These are phyloP conservation scores for Ceriagrion tenellum DNA, from an alignment of 2,888 invertebrate genomes.

Conservation along the genomic window DNA sequence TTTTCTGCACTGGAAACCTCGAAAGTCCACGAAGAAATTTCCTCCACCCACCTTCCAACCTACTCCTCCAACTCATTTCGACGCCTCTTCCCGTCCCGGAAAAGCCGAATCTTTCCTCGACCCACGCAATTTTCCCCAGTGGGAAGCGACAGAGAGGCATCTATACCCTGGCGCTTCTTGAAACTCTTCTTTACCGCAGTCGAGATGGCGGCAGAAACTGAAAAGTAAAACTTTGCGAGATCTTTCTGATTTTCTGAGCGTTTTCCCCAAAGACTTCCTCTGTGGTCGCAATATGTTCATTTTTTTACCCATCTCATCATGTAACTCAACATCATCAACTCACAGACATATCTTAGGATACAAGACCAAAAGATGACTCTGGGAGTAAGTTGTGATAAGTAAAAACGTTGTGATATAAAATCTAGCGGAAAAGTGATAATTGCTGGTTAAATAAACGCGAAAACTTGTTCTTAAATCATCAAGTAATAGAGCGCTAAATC, in stretches of 20 bases:
- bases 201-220: neutral
- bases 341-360: too few relatives aligned
- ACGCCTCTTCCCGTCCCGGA: neutral
- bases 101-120: neutral
- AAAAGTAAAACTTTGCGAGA: neutral
- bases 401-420: too few relatives aligned
- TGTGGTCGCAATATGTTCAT: too few relatives aligned
- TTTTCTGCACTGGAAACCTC: neutral
- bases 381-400: too few relatives aligned
- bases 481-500: too few relatives aligned
- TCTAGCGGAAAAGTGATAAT: too few relatives aligned
- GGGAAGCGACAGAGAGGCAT: neutral
- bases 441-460: too few relatives aligned
- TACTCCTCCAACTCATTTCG: neutral
- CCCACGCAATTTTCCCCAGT: constrained; percentile 49
- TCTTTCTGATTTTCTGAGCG: neutral
- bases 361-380: too few relatives aligned
- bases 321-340: too few relatives aligned
- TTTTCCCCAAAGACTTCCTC: too few relatives aligned
- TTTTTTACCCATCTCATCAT: neutral
- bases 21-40: neutral
- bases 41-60: neutral
- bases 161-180: neutral
- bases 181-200: neutral
- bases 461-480: too few relatives aligned